Base-by-base conservation (phyloP, 1,140 invertebrate genomes). In the Eciton burchellii region DNA sequence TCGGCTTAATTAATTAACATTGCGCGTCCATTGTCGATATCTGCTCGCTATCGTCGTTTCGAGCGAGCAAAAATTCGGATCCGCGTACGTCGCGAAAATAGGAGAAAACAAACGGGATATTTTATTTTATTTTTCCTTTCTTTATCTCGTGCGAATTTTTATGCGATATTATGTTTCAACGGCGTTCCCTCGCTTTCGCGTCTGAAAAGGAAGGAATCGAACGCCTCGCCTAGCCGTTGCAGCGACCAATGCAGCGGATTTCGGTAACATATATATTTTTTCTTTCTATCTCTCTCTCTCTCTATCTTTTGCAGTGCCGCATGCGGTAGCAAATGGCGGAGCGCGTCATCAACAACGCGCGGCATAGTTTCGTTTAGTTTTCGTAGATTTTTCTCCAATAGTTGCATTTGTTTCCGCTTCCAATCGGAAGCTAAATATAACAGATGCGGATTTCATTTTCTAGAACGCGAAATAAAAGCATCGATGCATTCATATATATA, bases 231-330 rank as follows among this genome's bases (percentile, higher is more conserved):
- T n/a, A n/a, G n/a, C n/a, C n/a, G 72, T 43, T 35, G 47, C 63
- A 14, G 35, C 56, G 49, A 14, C 49, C 62, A 49, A 68, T 70
- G 41, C 49, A 79, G 66, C 74, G 74, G 74, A 79, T 79, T 79
- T 79, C 63, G 74, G 70, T 79, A 56, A 63, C 1, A 54, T 79
- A 70, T 79, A 3, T n/a, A n/a, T n/a, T n/a, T n/a, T n/a, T n/a
- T n/a, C n/a, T n/a, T n/a, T n/a, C n/a, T n/a, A n/a, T n/a, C n/a
- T n/a, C n/a, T n/a, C n/a, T n/a, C n/a, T n/a, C n/a, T n/a, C n/a
- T n/a, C n/a, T n/a, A n/a, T 56, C 70, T 72, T 76, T 70, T 79
- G 74, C 68, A 79, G 68, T 79, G 74, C 62, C 62, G 21, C 59
- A 59, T n/a, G n/a, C 45, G 62, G 60, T 41, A 65, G 63, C 65